Percentiles rank a stretch among this genome's conserved stretches.
These are phyloP conservation scores for Heliopora coerulea DNA, from an alignment of 92 coral and sea anemone genomes.

Conservation along the genomic window DNA sequence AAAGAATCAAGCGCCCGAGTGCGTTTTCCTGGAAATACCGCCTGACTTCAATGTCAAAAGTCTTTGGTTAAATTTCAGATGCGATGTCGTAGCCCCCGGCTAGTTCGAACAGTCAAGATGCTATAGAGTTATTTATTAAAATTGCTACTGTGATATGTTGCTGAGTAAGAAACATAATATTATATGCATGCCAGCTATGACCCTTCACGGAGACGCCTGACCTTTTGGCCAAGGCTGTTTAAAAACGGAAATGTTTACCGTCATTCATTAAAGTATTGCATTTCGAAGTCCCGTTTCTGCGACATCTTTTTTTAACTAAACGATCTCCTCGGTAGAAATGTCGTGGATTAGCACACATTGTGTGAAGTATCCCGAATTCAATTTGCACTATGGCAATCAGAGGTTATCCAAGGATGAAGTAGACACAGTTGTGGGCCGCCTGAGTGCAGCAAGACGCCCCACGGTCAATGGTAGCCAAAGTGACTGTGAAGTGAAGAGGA, in stretches of 20 bases:
- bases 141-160: too few relatives aligned
- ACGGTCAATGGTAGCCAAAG: not conserved
- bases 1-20: too few relatives aligned
- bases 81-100: too few relatives aligned
- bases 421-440: conserved; percentile 7
- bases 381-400: conserved; percentile 22
- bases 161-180: too few relatives aligned
- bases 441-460: not conserved
- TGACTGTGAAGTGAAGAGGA: not conserved
- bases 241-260: not conserved
- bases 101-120: too few relatives aligned
- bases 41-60: too few relatives aligned
- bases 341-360: conserved; percentile 22
- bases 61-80: too few relatives aligned
- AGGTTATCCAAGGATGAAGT: conserved; percentile 21
- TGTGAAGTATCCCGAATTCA: conserved; percentile 20
- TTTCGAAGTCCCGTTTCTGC: too few relatives aligned
- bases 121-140: too few relatives aligned
- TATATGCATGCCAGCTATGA: too few relatives aligned
- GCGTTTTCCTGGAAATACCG: too few relatives aligned
- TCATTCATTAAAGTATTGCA: conserved; percentile 22
- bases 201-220: not conserved
- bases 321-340: not conserved
- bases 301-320: too few relatives aligned
- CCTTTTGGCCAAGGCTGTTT: not conserved